Conservation (phyloP, 1,140 invertebrate species). For the Teleopsis dalmanni region DNA sequence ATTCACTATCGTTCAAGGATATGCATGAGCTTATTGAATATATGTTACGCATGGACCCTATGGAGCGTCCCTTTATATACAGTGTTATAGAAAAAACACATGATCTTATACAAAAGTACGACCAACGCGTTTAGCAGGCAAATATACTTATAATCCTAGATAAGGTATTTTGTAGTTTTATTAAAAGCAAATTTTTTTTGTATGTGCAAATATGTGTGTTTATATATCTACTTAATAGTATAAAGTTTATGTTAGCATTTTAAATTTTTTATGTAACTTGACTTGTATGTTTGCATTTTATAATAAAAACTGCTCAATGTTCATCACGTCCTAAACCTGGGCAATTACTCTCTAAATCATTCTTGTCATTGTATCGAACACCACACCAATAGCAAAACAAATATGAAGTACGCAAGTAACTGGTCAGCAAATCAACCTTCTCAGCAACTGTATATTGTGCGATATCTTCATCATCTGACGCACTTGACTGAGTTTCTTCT, state of each 20-base stretch:
- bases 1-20: slow-evolving; percentile 46
- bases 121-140: slow-evolving; percentile 47
- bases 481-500: slow-evolving; percentile 19
- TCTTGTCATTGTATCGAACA: slow-evolving; percentile 52
- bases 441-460: slow-evolving; percentile 40
- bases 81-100: slow-evolving; percentile 56
- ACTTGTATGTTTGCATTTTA: neutral
- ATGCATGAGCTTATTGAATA: slow-evolving; percentile 62
- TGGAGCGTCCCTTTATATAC: slow-evolving; percentile 68
- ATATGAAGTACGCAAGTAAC: slow-evolving; percentile 61
- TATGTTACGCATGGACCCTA: slow-evolving; percentile 66
- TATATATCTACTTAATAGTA: slow-evolving; percentile 4
- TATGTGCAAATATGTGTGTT: slow-evolving; percentile 4
- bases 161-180: neutral
- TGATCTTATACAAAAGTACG: slow-evolving; percentile 50
- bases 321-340: slow-evolving; percentile 58
- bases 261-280: neutral
- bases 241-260: neutral
- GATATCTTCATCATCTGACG: slow-evolving; percentile 31
- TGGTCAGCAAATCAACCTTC: slow-evolving; percentile 56
- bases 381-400: slow-evolving; percentile 76
- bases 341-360: slow-evolving; percentile 59
- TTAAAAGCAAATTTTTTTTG: neutral
- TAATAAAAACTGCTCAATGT: slow-evolving; percentile 46
- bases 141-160: neutral